phyloP scores from a whole-genome alignment of 2,113 vertebrate species.

The Euleptes europaea region DNA sequence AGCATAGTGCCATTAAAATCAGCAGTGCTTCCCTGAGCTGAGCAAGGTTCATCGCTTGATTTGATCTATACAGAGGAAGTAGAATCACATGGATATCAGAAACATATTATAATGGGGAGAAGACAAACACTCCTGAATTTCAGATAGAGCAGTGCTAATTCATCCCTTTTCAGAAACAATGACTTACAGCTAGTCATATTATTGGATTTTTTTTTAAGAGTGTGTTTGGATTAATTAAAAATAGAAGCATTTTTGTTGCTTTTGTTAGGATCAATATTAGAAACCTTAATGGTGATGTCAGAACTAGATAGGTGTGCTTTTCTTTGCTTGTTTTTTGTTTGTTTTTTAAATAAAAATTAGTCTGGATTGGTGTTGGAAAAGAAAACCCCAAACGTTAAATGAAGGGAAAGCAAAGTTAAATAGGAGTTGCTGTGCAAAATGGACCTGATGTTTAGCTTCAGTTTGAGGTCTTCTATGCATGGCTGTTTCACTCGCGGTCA shows the following conservation, averaged over 20 bases:
- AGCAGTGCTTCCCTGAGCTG: not conserved
- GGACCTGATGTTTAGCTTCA: not conserved
- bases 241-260: slow-evolving; percentile 23
- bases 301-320: not conserved
- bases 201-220: slow-evolving; percentile 13
- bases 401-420: not conserved
- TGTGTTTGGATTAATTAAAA: slow-evolving; percentile 29
- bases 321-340: slow-evolving; percentile 4
- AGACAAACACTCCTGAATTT: slow-evolving; percentile 26
- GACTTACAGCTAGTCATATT: slow-evolving; percentile 29
- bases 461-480: too few species aligned
- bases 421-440: not conserved
- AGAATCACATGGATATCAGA: not conserved
- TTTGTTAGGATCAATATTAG: slow-evolving; percentile 39
- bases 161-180: slow-evolving; percentile 31
- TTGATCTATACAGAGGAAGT: rapidly evolving
- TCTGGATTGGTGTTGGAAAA: slow-evolving; percentile 17
- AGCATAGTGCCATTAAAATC: rapidly evolving
- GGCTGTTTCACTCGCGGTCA: too few species aligned
- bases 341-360: slow-evolving; percentile 30
- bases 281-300: slow-evolving; percentile 22
- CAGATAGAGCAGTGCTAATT: slow-evolving; percentile 37
- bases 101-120: not conserved
- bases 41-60: slow-evolving; percentile 8
- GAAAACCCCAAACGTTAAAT: slow-evolving; percentile 19